Evolutionary conservation across 1,140 invertebrate genomes (phyloP), one percentile per base, ranked within the genome.

Genomic region (Halictus rubicundus): DNA sequence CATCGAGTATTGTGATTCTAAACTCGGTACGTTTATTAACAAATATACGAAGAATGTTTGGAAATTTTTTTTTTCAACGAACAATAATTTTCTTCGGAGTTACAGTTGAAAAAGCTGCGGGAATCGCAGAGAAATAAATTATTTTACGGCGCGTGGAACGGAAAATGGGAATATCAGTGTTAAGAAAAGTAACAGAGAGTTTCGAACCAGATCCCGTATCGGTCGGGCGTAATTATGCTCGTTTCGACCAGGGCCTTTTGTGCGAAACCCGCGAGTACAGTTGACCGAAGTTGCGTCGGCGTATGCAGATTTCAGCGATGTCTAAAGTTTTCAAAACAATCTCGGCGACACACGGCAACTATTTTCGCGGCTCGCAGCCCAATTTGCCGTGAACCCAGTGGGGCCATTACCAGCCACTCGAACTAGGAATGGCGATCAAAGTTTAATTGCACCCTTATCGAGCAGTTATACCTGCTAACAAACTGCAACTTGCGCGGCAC

Each of bases 401-500:
- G 82, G 49, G 57, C 83, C 80, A 87, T 87, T 88, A 88, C 77
- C 76, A 87, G 78, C 80, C 82, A 80, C 80, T 84, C 85, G 66
- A 88, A 85, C 79, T 83, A 78, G 80, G 63, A 85, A 85, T 79
- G 78, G 81, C 79, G 82, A 87, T 89, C 88, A 89, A 90, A 90
- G 86, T 89, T 90, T 89, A 89, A 90, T 90, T 88, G 87, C 83
- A 83, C 83, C 87, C 85, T 89, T 88, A 89, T 90, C 85, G 83
- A 83, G 72, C 80, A 79, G 83, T 88, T 88, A 81, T 72, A 86
- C 79, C 80, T 84, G 64, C 81, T 88, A 83, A 88, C 84, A 85
- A 88, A 86, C 80, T 88, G 71, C 71, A 57, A 77, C 63, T 84
- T 74, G 71, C 76, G 66, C 72, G 52, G 57, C 57, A 81, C 54